Evolutionary conservation across 2,888 invertebrate genomes (phyloP), one percentile per base, ranked within the genome.

Genomic region (Epinotia ramella): DNA sequence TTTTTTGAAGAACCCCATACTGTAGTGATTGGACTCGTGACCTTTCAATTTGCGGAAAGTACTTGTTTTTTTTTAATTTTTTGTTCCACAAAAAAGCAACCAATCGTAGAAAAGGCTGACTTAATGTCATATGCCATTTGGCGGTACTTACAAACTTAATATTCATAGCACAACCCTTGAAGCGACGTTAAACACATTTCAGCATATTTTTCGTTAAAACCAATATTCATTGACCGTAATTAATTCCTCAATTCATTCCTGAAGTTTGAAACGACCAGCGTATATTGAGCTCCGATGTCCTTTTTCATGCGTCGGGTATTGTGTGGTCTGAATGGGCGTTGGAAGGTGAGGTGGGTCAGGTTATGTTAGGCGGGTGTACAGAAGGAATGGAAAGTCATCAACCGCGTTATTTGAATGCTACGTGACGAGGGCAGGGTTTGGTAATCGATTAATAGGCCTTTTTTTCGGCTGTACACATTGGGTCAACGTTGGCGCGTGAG

Each of bases 321-420:
- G 66, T 71, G 71, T 53, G 40, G 53, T 63, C 7, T 77, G 70
- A 77, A 74, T 71, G 64, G 65, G 46, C 9, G 49, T 24, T 46
- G 72, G 20, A 68, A 65, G 73, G 76, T 72, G 73, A 57, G 73
- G 69, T 5, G 60, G 53, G 69, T 65, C 76, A 59, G 56, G 33
- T 53, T 73, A 62, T 46, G 44, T 12, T 76, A 73, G 77, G 16
- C 12, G 69, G 69, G 20, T 49, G 62, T 11, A 75, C 62, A 70
- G 69, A 72, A 68, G 73, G 79, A 78, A 78, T 79, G 83, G 81
- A 81, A 83, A 81, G 83, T 83, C 83, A 84, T 84, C 80, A 81
- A 82, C 81, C 78, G 78, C 80, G 83, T 77, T 72, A 77, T 83
- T 85, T 82, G 81, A 83, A 84, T 80, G 79, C 70, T 82, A 83